Evolutionary conservation across 1,140 invertebrate genomes (phyloP), one percentile per base, ranked within the genome.

Genomic region (Scaptomyza montana): DNA sequence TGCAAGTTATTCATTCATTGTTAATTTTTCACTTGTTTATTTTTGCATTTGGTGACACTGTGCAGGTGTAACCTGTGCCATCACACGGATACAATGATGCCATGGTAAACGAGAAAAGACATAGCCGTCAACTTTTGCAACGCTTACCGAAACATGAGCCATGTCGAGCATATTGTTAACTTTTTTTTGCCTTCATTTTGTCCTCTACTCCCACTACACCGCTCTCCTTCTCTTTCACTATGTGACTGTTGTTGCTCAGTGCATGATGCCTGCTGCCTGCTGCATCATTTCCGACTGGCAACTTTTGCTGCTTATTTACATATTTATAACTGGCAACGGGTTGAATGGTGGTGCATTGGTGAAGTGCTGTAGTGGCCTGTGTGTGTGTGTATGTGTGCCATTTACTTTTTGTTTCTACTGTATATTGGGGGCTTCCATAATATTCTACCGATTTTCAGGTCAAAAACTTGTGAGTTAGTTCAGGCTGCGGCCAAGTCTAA

Each of bases 291-390:
- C 51, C 76, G 74, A 82, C 71, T 81, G 67, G 62, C 74, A 87
- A 87, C 84, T 89, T 36, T 89, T 87, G 78, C 68, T 85, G 71
- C 82, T 78, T 89, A 87, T 87, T 87, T 82, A 78, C 82, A 87
- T 87, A 87, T 89, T 87, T 89, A 89, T 82, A 89, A 79, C 65
- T 82, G 73, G 59, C 53, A 67, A 13, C 46, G 39, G 25, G 47
- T 30, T 30, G 41, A 45, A 12, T 59, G 60, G 28, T 21, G 49
- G n/a, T 46, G 46, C 21, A 3, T 2, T 39, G 57, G 53, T 41
- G 12, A 9, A 4, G 21, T 25, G 21, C 2, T 25, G 21, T 21
- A 21, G 21, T 25, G 21, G 21, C 21, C 16, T 30, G 33, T 19
- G 33, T 7, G 30, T 33, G 30, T 33, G 30, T 33, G 30, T 33